These are phyloP conservation scores for Drosophila prosaltans DNA, from an alignment of 1,140 invertebrate genomes.

Conservation along the genomic window DNA sequence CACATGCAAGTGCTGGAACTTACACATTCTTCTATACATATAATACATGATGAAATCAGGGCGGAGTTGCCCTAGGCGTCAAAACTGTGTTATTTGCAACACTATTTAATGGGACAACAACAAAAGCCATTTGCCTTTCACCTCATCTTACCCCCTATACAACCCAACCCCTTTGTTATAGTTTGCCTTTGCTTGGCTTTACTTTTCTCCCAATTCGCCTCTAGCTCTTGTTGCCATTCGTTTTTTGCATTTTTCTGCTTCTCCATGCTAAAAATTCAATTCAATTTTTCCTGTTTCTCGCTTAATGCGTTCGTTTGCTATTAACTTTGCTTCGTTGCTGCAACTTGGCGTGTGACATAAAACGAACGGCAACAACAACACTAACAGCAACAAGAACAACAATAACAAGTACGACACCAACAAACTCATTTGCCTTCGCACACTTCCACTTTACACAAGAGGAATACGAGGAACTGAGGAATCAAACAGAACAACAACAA, in stretches of 20 bases:
- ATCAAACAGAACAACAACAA: slow-evolving; percentile 23
- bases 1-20: slow-evolving; percentile 14
- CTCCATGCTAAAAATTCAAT: slow-evolving; percentile 60
- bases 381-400: slow-evolving; percentile 14
- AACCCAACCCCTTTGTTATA: no score
- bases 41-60: not conserved
- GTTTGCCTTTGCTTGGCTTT: no score
- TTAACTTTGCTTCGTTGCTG: slow-evolving; percentile 56
- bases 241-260: slow-evolving; percentile 17
- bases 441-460: slow-evolving; percentile 58
- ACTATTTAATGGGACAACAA: slow-evolving; percentile 65
- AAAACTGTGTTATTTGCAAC: slow-evolving; percentile 72
- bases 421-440: slow-evolving; percentile 53
- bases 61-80: slow-evolving; percentile 47
- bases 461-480: slow-evolving; percentile 24
- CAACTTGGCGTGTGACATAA: slow-evolving; percentile 18
- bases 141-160: not conserved
- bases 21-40: slow-evolving; percentile 20
- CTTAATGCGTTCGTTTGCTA: slow-evolving; percentile 69
- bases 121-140: slow-evolving; percentile 28
- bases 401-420: slow-evolving; percentile 36
- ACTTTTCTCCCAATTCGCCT: not conserved
- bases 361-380: slow-evolving; percentile 6
- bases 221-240: slow-evolving; percentile 4
- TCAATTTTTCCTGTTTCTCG: slow-evolving; percentile 56